Evolutionary conservation across 2,888 invertebrate species (phyloP), one percentile per base, ranked within the genome.

Genomic region (Amblyjoppa proteus): DNA sequence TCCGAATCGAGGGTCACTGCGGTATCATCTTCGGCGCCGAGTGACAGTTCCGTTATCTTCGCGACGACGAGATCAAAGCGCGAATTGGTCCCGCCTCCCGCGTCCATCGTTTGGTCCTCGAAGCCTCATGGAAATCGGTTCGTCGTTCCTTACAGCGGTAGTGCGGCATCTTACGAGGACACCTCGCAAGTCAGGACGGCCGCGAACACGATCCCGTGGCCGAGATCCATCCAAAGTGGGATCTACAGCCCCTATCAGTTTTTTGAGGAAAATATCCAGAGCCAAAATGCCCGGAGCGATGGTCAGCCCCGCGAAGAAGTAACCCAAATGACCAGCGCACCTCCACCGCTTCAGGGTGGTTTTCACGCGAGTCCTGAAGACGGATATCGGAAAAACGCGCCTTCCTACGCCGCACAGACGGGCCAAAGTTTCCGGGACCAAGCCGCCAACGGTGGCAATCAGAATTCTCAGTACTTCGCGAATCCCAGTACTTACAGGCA

Each of bases 201-300:
- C 0, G 68, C 79, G 0, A 82, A 76, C 31, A 68, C 82, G 7
- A 31, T 53, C 20, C 34, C 56, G 1, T 20, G 45, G 0, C 56
- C 34, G 3, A 49, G 68, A 41, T n/a, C 75, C 16, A 13, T 66
- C 1, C 56, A 75, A 7, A 61, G 68, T 13, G 64, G 53, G 0
- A 58, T 49, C 28, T 71, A 74, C 64, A 79, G 28, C 11, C 81
- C 85, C 11, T 77, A 85, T 83, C 75, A 75, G 53, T 53, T 73
- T 31, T 45, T 53, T n/a, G 79, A 83, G 2, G 31, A 31, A 1
- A 74, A 28, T 25, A 16, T 3, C 38, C 66, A 41, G 28, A 74
- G 34, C 20, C 66, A 79, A 28, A 25, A 73, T 4, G 6, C 61
- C 16, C 61, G n/a, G 16, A 28, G 31, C 2, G 49, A 73, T 45